Base-by-base conservation (phyloP, 2,888 invertebrate species). In the Empis stercorea region DNA sequence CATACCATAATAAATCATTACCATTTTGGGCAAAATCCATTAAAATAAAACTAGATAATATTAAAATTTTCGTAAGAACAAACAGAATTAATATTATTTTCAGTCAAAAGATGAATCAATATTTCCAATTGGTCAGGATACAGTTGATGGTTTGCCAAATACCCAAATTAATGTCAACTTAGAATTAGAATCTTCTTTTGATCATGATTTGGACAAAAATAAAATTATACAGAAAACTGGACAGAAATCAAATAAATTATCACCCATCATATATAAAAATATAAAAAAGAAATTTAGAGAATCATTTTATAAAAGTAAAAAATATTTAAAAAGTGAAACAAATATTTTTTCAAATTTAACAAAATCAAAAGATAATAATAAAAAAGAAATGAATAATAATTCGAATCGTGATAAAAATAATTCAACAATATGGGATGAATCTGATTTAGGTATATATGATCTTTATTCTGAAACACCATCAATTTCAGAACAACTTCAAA, bases 401-500 rank as follows among this genome's bases (percentile, higher is more conserved):
- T 40, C 40, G 2, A 9, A 13, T 16, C 14, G 23, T 10, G 27
- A 23, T n/a, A 23, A 17, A 4, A n/a, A 20, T 20, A 23, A 38
- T 13, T 36, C 36, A 5, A 13, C 16, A 3, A 45, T 44, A 2
- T 51, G 56, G 46, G 48, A 59, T 3, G 61, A 54, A 16, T 41
- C 59, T 10, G 55, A 60, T 20, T 55, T 62, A 14, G 59, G 64
- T 43, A 50, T 65, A 42, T 60, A 61, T 30, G 52, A 57, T 11
- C 48, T 65, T 17, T 60, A 64, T 4, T 53, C 55, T 17, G 44
- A 50, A 51, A 45, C 54, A 4, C 56, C 57, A 36, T 56, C 59
- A 3, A 50, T 65, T 5, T 55, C 55, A 16, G 55, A 64, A 39
- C 73, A 74, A 55, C 58, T 73, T 9, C 63, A 66, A 3, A 71